Base-by-base conservation (phyloP, 2,113 vertebrate species). In the Salvelinus fontinalis region DNA sequence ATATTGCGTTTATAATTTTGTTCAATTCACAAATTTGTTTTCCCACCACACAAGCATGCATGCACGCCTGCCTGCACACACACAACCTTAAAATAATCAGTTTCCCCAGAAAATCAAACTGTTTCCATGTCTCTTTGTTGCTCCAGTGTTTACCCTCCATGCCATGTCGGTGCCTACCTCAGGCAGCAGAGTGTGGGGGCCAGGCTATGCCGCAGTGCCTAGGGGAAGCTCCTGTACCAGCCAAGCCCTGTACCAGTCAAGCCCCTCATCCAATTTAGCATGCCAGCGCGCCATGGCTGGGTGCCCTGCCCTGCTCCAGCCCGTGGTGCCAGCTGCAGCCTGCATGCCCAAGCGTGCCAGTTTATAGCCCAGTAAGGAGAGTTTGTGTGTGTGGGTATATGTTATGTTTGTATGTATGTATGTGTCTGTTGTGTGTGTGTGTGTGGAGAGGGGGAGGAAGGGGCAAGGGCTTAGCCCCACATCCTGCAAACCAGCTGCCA, bases 401-500 rank as follows among this genome's bases (percentile, higher is more conserved):
- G 73, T 74, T 39, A 39, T 44, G 39, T 44, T 44, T 79, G 49
- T 78, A 20, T 68, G 80, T 78, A 71, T 76, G 71, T 79, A 70
- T 77, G 71, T 72, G 71, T 24, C 1, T 24, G 24, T 24, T 73
- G 82, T 80, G 71, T 83, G 77, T 78, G 73, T 76, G 71, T 79
- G 73, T 77, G 71, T 72, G 71, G 77, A 84, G 70, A 77, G 78
- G 76, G 54, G 24, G 18, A 20, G 20, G 4, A 57, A 57, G 20
- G 65, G 22, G 64, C 0, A 68, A 80, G 73, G 79, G 87, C 86
- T 89, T 87, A 89, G 85, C 77, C 78, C 81, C 84, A 87, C 87
- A 88, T 85, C 90, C 88, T 76, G 84, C 82, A 83, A 77, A 83
- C 86, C 89, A 89, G 90, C 89, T 90, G 89, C 85, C 69, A 83